These are phyloP conservation scores for Dasysyrphus albostriatus DNA, from an alignment of 2,888 invertebrate genomes.

Conservation along the genomic window DNA sequence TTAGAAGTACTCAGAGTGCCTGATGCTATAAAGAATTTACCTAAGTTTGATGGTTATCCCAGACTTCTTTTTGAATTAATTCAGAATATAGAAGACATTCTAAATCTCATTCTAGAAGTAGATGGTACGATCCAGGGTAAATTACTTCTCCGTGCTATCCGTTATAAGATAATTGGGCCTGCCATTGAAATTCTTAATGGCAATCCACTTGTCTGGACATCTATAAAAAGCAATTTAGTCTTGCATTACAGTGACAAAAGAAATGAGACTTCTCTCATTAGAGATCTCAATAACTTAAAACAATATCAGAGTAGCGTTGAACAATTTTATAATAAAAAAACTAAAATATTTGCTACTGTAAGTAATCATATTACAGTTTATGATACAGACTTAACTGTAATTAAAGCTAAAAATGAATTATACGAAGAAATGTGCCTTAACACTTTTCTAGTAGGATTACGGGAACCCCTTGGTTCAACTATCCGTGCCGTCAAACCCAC, in stretches of 20 bases:
- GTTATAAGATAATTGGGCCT: constrained; percentile 59
- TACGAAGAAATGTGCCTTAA: no score
- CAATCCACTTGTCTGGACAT: constrained; percentile 39
- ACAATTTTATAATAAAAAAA: constrained; percentile 43
- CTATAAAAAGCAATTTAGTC: constrained; percentile 30
- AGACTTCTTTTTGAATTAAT: constrained; percentile 28
- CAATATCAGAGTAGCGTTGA: constrained; percentile 29
- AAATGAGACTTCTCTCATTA: no score
- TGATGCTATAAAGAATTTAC: constrained; percentile 13
- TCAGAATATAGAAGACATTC: constrained; percentile 25
- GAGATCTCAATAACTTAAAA: constrained; percentile 35
- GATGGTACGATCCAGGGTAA: neutral
- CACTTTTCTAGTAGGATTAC: no score
- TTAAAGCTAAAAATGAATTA: constrained; percentile 23
- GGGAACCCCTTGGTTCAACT: constrained; percentile 52
- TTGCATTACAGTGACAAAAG: constrained; percentile 45
- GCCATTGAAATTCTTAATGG: constrained; percentile 64
- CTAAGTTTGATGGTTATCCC: constrained; percentile 29
- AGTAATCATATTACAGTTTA: constrained; percentile 52
- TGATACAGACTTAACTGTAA: constrained; percentile 3
- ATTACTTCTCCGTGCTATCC: constrained; percentile 53
- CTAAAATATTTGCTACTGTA: constrained; percentile 55
- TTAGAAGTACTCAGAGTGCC: neutral
- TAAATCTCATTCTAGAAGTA: neutral
- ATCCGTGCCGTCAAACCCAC: constrained; percentile 50